Evolutionary conservation across 2,888 invertebrate species (phyloP).

Genomic region (Melinaea marsaeus): DNA sequence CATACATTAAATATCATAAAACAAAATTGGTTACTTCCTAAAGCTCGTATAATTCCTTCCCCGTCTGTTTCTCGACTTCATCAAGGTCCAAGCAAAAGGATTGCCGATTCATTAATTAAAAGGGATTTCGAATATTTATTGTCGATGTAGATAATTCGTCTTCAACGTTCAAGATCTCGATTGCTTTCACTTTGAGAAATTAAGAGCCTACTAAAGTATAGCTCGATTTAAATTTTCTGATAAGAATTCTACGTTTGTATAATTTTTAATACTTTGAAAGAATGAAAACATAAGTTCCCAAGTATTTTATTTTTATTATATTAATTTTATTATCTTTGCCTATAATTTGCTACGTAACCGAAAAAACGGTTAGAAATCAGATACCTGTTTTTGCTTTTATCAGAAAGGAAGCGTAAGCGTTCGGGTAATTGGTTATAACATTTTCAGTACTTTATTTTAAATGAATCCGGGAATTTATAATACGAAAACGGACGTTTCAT

Average conservation of each 20-base stretch:
- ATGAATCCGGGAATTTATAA: not conserved
- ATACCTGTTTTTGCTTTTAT: too few species aligned
- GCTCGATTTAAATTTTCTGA: constrained; percentile 13
- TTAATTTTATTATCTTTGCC: too few species aligned
- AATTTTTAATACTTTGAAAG: too few species aligned
- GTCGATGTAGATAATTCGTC: constrained; percentile 46
- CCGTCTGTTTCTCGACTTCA: constrained; percentile 52
- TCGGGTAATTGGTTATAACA: too few species aligned
- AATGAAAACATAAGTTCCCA: too few species aligned
- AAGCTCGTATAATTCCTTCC: constrained; percentile 2
- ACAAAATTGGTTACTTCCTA: not conserved
- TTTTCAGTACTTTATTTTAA: not conserved
- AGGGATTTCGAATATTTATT: constrained; percentile 60
- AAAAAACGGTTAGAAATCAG: too few species aligned
- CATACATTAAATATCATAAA: too few species aligned
- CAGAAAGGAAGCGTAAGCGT: too few species aligned
- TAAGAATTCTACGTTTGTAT: not conserved
- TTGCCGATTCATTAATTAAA: constrained; percentile 71
- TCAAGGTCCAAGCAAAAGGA: constrained; percentile 62
- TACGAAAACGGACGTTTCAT: not conserved
- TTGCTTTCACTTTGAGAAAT: constrained; percentile 23
- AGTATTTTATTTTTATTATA: too few species aligned
- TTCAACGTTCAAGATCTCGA: constrained; percentile 23
- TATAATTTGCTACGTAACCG: too few species aligned
- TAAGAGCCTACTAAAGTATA: constrained; percentile 14